Evolutionary conservation across 2,797 vertebrate genomes (phyloP), one percentile per base, ranked within the genome.

Genomic region (Heliangelus exortis): DNA sequence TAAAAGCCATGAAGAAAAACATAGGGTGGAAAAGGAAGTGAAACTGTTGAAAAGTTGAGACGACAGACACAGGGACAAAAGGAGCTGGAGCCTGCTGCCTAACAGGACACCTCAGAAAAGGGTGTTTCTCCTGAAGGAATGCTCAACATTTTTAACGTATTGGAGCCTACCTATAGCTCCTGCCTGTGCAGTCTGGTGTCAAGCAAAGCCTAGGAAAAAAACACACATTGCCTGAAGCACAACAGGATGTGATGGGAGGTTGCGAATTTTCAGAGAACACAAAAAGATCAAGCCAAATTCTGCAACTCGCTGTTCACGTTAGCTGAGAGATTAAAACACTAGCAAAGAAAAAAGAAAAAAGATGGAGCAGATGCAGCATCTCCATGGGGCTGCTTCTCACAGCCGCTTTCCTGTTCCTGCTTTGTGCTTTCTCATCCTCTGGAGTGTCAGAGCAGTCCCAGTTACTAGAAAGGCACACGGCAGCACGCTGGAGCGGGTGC

Each of bases 301-400:
- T 77, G 75, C 54, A 47, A 65, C 61, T 91, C 13, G 26, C 82
- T 79, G 33, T 51, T 84, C 12, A 0, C 67, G 92, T 93, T 55
- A 83, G 87, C 76, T 15, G 43, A 81, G 71, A 73, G 83, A 94
- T 74, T 93, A 78, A 93, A 93, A 89, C 78, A 81, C 63, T 41
- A 85, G 58, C 43, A 67, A 67, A 81, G 87, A 63, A 67, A 81
- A 89, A 76, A 59, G 33, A 59, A 63, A 63, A 83, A 85, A 72
- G 69, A 84, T 51, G 67, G 84, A 96, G 87, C 94, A 97, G 93
- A 91, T 95, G 93, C 71, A 59, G 62, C 57, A 79, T 86, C 94
- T 96, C 93, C 80, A 57, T n/a, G 87, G 92, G 92, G 82, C 63
- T 90, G 18, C 90, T 41, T 51, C 88, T 92, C 1, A 0, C 79